Conservation (phyloP, 2,797 vertebrate species). For the Argentina silus region DNA sequence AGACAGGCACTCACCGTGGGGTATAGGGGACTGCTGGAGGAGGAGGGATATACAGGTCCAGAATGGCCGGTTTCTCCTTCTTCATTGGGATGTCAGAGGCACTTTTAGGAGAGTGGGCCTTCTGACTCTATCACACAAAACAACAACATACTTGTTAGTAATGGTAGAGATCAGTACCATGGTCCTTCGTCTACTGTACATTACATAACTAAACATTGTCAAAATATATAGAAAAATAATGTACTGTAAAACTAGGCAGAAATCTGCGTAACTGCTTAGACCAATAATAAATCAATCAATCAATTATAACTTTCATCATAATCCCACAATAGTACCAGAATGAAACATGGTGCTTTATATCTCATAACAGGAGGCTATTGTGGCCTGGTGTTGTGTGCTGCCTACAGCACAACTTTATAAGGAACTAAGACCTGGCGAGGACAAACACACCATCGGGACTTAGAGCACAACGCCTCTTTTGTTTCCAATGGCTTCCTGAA, state of each 20-base stretch:
- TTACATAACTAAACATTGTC: too few relatives aligned
- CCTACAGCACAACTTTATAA: neutral
- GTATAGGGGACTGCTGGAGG: constrained; percentile 86
- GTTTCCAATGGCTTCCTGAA: constrained; percentile 7
- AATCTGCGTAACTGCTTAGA: too few relatives aligned
- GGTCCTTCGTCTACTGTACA: too few relatives aligned
- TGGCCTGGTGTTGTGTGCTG: constrained; percentile 3
- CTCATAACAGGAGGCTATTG: neutral
- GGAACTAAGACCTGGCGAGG: neutral
- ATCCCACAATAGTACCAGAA: too few relatives aligned
- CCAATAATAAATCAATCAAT: too few relatives aligned
- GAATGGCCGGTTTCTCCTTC: constrained; percentile 84
- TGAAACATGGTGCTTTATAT: neutral
- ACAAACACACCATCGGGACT: neutral
- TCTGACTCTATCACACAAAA: constrained; percentile 69
- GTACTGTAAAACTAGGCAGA: too few relatives aligned
- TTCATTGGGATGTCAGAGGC: constrained; percentile 73
- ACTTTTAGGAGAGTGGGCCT: constrained; percentile 72
- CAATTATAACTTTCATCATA: too few relatives aligned
- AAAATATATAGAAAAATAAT: too few relatives aligned
- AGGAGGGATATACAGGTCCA: constrained; percentile 90
- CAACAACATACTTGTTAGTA: neutral
- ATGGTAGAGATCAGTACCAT: neutral
- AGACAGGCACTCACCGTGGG: constrained; percentile 78
- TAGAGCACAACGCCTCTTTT: constrained; percentile 16